Evolutionary conservation across 2,797 vertebrate species (phyloP), one percentile per base, ranked within the genome.

Genomic region (Argya squamiceps): DNA sequence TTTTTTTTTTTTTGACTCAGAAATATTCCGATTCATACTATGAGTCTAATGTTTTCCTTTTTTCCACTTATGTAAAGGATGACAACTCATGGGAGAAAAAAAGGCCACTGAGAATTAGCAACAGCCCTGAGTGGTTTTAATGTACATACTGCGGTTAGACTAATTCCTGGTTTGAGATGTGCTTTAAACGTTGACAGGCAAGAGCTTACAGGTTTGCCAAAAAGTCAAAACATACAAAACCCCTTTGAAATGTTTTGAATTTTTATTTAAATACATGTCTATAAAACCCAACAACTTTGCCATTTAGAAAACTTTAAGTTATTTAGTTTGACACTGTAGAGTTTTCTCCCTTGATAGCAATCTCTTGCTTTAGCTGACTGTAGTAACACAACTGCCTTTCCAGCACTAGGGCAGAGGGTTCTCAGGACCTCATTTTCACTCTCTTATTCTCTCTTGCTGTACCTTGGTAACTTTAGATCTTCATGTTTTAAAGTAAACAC

Each of bases 11-110:
- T 58, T 34, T 34, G 4, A 65, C 36, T 58, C 60, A 21, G 36
- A 95, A 90, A 52, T 9, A 63, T 47, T 84, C 36, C 63, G 79
- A 96, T 71, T 93, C 95, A 91, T 85, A 68, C 8, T 73, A 91
- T 49, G 43, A 89, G n/a, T 20, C 24, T 65, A 60, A 41, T 53
- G 36, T 36, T 88, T 56, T 71, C 58, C 29, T 56, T 29, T 93
- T 65, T 47, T 37, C 70, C 6, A 41, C 12, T 74, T 74, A 64
- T 22, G 26, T 41, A 64, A 88, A 92, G 3, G 29, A 12, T 68
- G 37, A 43, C 30, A 80, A 6, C 15, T 77, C 22, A 59, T 6
- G 10, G 6, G 5, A 1, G 8, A 3, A 1, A 2, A 32, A 82
- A 59, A 68, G 3, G 30, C 44, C 18, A 17, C 36, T 39, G 29